Evolutionary conservation across 2,888 invertebrate genomes (phyloP), one percentile per base, ranked within the genome.

Genomic region (Terebella lapidaria): DNA sequence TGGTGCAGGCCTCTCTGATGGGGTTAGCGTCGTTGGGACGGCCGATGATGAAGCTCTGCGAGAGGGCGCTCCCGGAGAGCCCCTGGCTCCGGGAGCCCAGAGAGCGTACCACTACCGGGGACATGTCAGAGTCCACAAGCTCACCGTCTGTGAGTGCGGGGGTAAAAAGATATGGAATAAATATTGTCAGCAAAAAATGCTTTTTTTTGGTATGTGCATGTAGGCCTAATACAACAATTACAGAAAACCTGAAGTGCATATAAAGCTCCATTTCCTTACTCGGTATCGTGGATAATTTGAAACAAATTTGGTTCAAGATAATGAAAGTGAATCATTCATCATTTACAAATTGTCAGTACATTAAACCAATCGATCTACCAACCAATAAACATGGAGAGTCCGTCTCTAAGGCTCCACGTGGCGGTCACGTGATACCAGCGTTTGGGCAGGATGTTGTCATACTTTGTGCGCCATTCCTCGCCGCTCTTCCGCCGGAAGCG

Each of bases 371-470:
- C n/a, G n/a, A n/a, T n/a, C n/a, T n/a, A n/a, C n/a, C n/a, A n/a
- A n/a, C n/a, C 74, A 25, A 77, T 62, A 61, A 72, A 76, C 46
- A 79, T 60, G 24, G 59, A 57, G 3, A 78, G 61, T 2, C 78
- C 77, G 24, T 68, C 61, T 3, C 64, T 58, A n/a, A 62, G 55
- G 3, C 59, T 45, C 78, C 78, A 79, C 28, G 78, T 68, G 58
- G 68, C 75, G 0, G 72, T 65, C 58, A 78, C 72, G 67, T 79
- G 77, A 62, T 79, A 76, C 79, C 79, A 79, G 4, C 69, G 67
- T 0, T 68, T 70, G 2, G 74, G 71, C 18, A 75, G 62, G n/a
- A 70, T 57, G 54, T 62, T 55, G 45, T 65, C 56, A 15, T 64
- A 59, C 2, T 64, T 58, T 2, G 68, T 72, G 30, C 62, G 63